Evolutionary conservation across 2,113 vertebrate genomes (phyloP), one percentile per base, ranked within the genome.

Genomic region (Pongo pygmaeus): DNA sequence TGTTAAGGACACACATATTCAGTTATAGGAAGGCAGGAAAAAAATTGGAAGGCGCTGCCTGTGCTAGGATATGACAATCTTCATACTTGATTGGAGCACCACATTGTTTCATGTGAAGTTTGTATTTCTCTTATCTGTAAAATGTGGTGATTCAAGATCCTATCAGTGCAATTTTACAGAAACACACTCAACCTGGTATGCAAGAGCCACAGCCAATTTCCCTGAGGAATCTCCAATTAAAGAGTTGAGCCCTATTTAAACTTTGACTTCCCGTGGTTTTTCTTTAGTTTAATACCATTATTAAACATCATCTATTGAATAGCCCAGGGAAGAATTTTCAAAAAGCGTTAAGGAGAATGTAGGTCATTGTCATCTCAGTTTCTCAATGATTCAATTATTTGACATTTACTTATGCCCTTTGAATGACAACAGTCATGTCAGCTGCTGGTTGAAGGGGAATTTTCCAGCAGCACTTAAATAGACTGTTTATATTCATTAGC

Each of bases 401-500:
- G 98, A 98, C 96, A 97, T 84, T 98, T 88, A 93, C 89, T 97
- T 98, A 74, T 89, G 87, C 97, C 97, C 97, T 98, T 91, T 98
- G 96, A 98, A 91, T 97, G 98, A 98, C 97, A 98, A 85, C 74
- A 96, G 81, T 84, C 46, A 46, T 43, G 97, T 92, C 98, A 99
- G 98, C 98, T 98, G 98, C 97, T 89, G 38, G 92, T 96, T 98
- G 97, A 98, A 98, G 97, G 92, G 95, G 97, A 97, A 79, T 94
- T 97, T 98, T 98, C 96, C 97, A 98, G 96, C 4, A 5, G 46
- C 0, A 46, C 89, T 98, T 97, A 97, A 98, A 96, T 87, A 97
- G 93, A 95, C 83, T 98, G 97, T 96, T 98, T 98, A 97, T 98
- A 98, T 98, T 98, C 98, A 98, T 98, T 98, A 98, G 95, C 0